phyloP scores from a whole-genome alignment of 2,113 vertebrate genomes.

The Sprattus sprattus region DNA sequence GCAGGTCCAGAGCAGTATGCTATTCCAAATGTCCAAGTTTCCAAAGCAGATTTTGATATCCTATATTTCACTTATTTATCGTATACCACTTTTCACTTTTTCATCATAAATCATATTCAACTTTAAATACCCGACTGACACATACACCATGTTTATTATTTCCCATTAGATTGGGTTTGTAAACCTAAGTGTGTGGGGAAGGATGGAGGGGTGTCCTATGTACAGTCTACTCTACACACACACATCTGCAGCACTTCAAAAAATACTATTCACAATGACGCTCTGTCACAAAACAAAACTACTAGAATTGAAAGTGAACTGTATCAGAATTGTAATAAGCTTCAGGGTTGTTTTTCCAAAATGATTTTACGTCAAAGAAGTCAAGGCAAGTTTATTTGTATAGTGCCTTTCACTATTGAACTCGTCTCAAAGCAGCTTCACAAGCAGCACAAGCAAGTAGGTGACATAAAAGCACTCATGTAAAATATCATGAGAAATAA shows the following conservation, averaged over 20 bases:
- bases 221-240: neutral
- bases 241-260: neutral
- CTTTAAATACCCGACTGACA: too few relatives aligned
- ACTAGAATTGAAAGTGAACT: neutral
- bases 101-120: too few relatives aligned
- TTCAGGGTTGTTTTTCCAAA: neutral
- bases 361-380: neutral
- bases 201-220: neutral
- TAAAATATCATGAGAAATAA: neutral
- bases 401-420: neutral
- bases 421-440: slow-evolving; percentile 1
- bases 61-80: too few relatives aligned
- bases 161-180: neutral
- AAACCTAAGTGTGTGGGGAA: neutral
- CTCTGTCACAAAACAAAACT: too few relatives aligned
- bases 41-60: too few relatives aligned
- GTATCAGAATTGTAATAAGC: neutral
- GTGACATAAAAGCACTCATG: neutral
- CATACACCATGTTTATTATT: neutral
- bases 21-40: too few relatives aligned
- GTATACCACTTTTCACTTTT: too few relatives aligned
- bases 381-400: slow-evolving; percentile 10
- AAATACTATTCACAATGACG: too few relatives aligned
- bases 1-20: too few relatives aligned
- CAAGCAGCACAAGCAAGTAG: neutral